Conservation (phyloP, 1,140 invertebrate species). For the Hestina assimilis region DNA sequence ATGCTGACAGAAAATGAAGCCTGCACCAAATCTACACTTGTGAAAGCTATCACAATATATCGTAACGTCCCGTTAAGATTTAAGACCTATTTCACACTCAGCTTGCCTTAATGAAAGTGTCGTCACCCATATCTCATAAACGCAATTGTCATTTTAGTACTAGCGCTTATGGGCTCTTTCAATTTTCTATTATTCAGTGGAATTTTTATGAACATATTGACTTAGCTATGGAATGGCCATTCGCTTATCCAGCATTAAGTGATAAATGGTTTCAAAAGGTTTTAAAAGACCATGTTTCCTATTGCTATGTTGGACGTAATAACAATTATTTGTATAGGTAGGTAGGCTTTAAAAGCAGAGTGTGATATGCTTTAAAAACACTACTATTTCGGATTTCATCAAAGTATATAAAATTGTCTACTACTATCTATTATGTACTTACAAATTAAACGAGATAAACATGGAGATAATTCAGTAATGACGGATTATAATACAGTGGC, state of each 20-base stretch:
- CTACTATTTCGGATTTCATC: conserved; percentile 14
- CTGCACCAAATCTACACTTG: conserved; percentile 3
- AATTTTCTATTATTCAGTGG: no score
- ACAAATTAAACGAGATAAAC: conserved; percentile 29
- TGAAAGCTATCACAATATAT: conserved; percentile 1
- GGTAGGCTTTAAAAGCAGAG: conserved; percentile 8
- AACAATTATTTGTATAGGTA: background rate
- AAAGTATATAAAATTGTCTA: conserved; percentile 52
- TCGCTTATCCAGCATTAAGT: no score
- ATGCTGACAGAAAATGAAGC: no score
- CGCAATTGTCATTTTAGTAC: background rate
- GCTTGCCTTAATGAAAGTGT: background rate
- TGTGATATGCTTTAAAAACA: conserved; percentile 17
- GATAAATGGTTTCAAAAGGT: background rate
- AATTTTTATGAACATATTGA: no score
- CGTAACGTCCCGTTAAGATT: background rate
- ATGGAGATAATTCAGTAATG: conserved; percentile 47
- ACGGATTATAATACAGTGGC: conserved; percentile 65
- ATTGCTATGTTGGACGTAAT: conserved; percentile 7
- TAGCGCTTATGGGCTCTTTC: no score
- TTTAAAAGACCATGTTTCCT: background rate
- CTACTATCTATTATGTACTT: conserved; percentile 41
- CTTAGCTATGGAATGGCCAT: no score
- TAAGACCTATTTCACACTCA: background rate
- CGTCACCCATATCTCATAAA: background rate